These are phyloP conservation scores for Phortica magna DNA, from an alignment of 2,888 invertebrate genomes.

Conservation along the genomic window DNA sequence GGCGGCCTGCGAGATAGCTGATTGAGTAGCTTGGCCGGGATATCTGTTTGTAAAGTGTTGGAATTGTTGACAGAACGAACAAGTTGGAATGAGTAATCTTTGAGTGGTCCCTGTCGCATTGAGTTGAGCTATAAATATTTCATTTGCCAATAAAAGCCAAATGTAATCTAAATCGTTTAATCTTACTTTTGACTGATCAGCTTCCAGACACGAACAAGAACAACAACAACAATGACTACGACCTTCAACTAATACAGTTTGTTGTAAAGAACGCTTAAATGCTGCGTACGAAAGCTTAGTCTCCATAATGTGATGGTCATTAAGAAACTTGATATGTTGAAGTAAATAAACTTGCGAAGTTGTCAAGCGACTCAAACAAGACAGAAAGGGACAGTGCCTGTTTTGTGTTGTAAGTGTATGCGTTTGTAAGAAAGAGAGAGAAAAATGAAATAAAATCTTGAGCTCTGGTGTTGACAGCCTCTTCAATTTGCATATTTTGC, in stretches of 20 bases:
- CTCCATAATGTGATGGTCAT: conserved; percentile 33
- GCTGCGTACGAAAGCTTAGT: no score
- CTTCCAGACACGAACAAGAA: not conserved
- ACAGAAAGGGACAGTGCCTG: not conserved
- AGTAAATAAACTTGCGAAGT: conserved; percentile 3
- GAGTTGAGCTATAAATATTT: not conserved
- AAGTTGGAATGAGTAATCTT: conserved; percentile 2
- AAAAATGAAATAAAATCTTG: conserved; percentile 14
- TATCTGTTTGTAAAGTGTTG: not conserved
- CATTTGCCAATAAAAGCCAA: not conserved
- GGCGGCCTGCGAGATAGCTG: conserved; percentile 30
- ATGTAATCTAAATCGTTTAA: conserved; percentile 10
- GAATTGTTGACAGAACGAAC: not conserved
- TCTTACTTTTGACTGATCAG: not conserved
- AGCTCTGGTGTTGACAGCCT: conserved; percentile 30
- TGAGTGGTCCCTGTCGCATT: not conserved
- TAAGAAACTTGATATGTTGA: conserved; percentile 37
- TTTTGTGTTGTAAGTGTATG: not conserved
- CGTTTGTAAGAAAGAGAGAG: not conserved
- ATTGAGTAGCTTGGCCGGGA: no score
- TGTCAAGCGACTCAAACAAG: not conserved
- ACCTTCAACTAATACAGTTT: conserved; percentile 25
- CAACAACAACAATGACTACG: no score
- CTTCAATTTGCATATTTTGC: conserved; percentile 40
- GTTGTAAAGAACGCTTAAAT: conserved; percentile 17